A percentile compares a stretch with the other conserved stretches of the same genome.
Evolutionary conservation across 2,888 invertebrate genomes (phyloP).

Genomic region (Antheraea assamensis): DNA sequence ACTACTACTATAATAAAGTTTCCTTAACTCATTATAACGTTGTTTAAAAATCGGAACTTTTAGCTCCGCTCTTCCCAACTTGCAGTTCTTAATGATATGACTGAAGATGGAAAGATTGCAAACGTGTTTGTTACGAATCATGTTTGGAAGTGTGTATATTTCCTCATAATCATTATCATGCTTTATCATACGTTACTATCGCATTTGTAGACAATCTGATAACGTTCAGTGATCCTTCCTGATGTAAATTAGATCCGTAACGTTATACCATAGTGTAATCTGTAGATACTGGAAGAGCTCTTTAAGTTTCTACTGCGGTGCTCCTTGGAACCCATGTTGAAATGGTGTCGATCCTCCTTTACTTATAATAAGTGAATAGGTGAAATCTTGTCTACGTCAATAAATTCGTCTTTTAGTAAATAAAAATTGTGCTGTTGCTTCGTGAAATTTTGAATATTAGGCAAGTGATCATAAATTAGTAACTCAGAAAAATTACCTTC

Average conservation of each 20-base stretch:
- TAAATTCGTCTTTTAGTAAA: background rate
- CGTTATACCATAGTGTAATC: background rate
- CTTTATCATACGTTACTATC: constrained; percentile 2
- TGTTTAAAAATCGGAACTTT: too few relatives aligned
- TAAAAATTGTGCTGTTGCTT: background rate
- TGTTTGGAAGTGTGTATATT: background rate
- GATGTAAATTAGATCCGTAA: constrained; percentile 1
- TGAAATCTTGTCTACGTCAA: background rate
- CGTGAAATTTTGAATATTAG: background rate
- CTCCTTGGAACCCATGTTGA: background rate
- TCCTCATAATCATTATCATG: background rate
- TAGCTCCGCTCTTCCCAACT: too few relatives aligned
- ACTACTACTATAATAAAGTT: too few relatives aligned
- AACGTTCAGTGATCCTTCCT: background rate
- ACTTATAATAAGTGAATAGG: background rate
- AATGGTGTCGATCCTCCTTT: background rate
- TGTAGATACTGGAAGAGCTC: background rate
- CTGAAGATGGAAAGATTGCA: too few relatives aligned
- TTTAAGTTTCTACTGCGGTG: background rate
- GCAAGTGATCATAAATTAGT: background rate
- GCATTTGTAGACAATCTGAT: background rate
- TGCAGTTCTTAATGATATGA: too few relatives aligned
- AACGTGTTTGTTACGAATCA: background rate
- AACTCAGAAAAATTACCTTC: background rate
- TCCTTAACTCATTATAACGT: too few relatives aligned